phyloP scores from a whole-genome alignment of 1,140 invertebrate genomes.

The Zaprionus taronus region DNA sequence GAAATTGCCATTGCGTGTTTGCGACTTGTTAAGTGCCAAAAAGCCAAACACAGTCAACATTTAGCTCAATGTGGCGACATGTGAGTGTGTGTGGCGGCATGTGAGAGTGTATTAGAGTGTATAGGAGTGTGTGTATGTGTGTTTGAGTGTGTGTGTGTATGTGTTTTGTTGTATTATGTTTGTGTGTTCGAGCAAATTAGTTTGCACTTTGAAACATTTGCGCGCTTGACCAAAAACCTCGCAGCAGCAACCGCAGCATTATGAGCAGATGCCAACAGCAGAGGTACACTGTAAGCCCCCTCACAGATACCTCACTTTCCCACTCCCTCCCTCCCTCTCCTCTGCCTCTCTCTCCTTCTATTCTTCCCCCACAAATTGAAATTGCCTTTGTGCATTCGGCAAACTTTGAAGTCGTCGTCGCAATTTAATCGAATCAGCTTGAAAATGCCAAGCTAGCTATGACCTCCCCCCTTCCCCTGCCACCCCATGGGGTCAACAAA shows the following conservation, averaged over 20 bases:
- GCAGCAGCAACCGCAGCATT: slow-evolving; percentile 21
- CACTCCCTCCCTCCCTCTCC: slow-evolving; percentile 22
- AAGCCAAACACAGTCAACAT: slow-evolving; percentile 42
- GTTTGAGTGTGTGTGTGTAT: slow-evolving; percentile 29
- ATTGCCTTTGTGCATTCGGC: slow-evolving; percentile 59
- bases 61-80: slow-evolving; percentile 12
- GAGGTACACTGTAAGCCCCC: not conserved
- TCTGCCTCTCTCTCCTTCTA: not conserved
- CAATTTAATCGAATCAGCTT: slow-evolving; percentile 57
- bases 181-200: slow-evolving; percentile 29
- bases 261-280: slow-evolving; percentile 17
- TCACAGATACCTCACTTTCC: not conserved
- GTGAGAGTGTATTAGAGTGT: not conserved
- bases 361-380: slow-evolving; percentile 26
- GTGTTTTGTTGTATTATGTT: slow-evolving; percentile 7
- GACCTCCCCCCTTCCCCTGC: not conserved
- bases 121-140: slow-evolving; percentile 32
- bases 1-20: slow-evolving; percentile 39
- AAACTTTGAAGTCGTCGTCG: slow-evolving; percentile 29
- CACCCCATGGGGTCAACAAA: slow-evolving; percentile 18
- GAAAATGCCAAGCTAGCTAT: slow-evolving; percentile 9
- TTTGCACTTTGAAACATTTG: slow-evolving; percentile 40
- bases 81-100: not conserved
- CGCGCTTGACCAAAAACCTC: not conserved
- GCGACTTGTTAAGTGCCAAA: slow-evolving; percentile 57